Conservation (phyloP, 2,888 invertebrate genomes). For the Lasioglossum oenotherae region DNA sequence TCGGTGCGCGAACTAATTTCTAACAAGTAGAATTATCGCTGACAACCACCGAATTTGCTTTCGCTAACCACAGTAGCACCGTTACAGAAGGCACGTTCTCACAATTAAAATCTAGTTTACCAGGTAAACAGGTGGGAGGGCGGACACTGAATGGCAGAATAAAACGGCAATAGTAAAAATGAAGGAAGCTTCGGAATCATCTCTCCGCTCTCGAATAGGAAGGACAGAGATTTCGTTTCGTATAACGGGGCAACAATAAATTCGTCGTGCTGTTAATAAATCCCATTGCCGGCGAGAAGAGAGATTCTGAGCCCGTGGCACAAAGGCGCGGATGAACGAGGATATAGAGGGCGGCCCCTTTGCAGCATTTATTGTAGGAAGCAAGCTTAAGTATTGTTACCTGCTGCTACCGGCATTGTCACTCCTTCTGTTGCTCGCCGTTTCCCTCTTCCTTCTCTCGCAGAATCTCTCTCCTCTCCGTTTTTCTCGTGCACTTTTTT, state of each 20-base stretch:
- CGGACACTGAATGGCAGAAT: not conserved
- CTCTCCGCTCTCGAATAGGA: constrained; percentile 8
- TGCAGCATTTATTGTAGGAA: constrained; percentile 75
- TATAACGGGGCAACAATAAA: constrained; percentile 70
- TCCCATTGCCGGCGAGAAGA: constrained; percentile 65
- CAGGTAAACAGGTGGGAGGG: constrained; percentile 23
- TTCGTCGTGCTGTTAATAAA: constrained; percentile 75
- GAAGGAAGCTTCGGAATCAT: constrained; percentile 17
- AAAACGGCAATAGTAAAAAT: constrained; percentile 6
- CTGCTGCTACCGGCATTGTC: constrained; percentile 74
- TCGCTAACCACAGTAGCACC: not conserved
- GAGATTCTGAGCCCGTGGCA: constrained; percentile 61
- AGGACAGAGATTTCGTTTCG: constrained; percentile 64
- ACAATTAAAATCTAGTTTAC: constrained; percentile 41
- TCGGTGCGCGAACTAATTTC: no score
- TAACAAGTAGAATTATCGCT: not conserved
- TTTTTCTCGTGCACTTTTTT: not conserved
- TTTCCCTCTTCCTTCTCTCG: constrained; percentile 2
- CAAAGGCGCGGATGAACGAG: constrained; percentile 72
- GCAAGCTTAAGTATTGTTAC: constrained; percentile 75
- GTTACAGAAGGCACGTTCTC: not conserved
- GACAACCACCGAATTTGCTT: not conserved
- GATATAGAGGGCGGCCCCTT: constrained; percentile 73
- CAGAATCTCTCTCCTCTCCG: not conserved
- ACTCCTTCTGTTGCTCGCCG: constrained; percentile 44